A percentile compares a stretch with the other conserved stretches of the same genome.
Conservation (phyloP, 2,797 vertebrate species). For the Chiloscyllium punctatum region DNA sequence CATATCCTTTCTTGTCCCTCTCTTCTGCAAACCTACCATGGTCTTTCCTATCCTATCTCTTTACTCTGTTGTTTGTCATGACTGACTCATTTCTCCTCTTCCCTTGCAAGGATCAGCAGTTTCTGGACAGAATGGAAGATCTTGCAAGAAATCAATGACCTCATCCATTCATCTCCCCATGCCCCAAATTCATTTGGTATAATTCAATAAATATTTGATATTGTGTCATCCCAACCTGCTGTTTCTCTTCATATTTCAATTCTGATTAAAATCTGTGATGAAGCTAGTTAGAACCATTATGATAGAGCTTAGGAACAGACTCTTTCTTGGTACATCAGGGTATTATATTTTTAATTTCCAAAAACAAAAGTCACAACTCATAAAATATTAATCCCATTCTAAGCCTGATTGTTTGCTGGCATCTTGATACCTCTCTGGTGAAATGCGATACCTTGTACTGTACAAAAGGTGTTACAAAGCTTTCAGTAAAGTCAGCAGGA, state of each 20-base stretch:
- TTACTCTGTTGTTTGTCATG: background rate
- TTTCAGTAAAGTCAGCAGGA: background rate
- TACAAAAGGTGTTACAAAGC: background rate
- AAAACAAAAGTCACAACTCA: background rate
- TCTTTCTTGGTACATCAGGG: background rate
- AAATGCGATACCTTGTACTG: background rate
- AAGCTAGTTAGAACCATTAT: too few species aligned
- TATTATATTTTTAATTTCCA: slow-evolving; percentile 21
- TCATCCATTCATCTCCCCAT: background rate
- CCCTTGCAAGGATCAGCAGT: background rate
- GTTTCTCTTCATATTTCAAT: background rate
- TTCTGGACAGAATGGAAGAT: background rate
- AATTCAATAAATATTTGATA: background rate
- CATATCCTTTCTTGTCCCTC: background rate
- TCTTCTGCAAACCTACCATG: background rate
- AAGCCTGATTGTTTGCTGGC: background rate
- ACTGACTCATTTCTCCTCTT: background rate
- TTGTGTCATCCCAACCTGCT: background rate
- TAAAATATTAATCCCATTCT: background rate
- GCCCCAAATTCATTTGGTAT: background rate
- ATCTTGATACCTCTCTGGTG: background rate
- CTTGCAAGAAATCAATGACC: background rate
- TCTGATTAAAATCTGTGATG: background rate
- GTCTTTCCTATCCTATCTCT: background rate
- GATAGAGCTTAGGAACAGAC: background rate